Evolutionary conservation across 2,113 vertebrate species (phyloP).

Genomic region (Cyanoderma ruficeps): DNA sequence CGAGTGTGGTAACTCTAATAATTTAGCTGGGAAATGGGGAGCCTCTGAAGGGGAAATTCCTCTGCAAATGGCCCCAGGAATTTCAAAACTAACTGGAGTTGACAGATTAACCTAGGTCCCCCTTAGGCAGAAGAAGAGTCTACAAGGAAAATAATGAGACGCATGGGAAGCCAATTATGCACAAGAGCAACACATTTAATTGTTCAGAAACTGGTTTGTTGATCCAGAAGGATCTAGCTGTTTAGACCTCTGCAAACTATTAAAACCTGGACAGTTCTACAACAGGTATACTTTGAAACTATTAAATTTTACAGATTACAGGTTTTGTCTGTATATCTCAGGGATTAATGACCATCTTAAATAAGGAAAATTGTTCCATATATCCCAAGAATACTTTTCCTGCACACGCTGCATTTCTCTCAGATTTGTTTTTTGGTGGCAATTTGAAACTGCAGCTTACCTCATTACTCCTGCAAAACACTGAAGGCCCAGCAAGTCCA

Average conservation of each 20-base stretch:
- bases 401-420: background rate
- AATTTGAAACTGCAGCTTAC: background rate
- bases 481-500: background rate
- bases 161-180: conserved; percentile 40
- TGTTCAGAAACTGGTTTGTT: conserved; percentile 21
- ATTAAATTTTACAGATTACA: background rate
- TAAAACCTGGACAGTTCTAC: background rate
- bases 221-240: conserved; percentile 9
- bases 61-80: conserved; percentile 36
- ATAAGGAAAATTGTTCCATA: background rate
- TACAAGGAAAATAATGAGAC: conserved; percentile 55
- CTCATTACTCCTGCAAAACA: background rate
- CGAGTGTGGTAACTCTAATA: background rate
- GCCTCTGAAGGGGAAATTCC: conserved; percentile 40
- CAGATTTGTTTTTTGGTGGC: background rate
- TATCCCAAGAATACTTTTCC: background rate
- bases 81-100: conserved; percentile 51
- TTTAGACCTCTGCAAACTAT: background rate
- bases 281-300: background rate
- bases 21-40: background rate
- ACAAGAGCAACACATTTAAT: conserved; percentile 35
- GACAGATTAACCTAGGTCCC: conserved; percentile 54
- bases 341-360: background rate
- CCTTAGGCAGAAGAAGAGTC: conserved; percentile 47
- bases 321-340: background rate